phyloP scores from a whole-genome alignment of 2,888 invertebrate species.

The Neocrepidodera transversa region DNA sequence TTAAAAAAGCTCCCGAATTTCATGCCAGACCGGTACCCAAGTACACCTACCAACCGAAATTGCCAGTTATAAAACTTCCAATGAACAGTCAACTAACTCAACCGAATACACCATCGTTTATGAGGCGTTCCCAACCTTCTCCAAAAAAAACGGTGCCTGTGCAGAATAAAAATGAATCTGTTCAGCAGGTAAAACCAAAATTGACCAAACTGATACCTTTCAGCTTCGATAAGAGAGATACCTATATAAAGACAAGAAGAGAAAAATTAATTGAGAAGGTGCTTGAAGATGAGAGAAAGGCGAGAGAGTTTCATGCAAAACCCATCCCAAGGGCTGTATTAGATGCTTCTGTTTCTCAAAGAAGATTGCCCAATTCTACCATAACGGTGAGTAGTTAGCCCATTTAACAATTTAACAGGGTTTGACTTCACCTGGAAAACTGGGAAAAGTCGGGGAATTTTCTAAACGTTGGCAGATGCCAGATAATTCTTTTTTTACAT shows the following conservation, averaged over 20 bases:
- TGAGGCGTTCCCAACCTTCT: too few relatives aligned
- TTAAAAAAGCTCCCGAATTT: constrained; percentile 53
- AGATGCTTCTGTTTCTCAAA: too few relatives aligned
- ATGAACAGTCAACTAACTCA: constrained; percentile 26
- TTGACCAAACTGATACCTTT: constrained; percentile 64
- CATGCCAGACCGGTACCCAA: constrained; percentile 72
- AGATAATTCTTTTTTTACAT: background rate
- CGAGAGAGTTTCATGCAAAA: constrained; percentile 73
- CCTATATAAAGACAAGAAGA: constrained; percentile 64
- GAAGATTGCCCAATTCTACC: too few relatives aligned
- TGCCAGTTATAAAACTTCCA: constrained; percentile 47
- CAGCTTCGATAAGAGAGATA: constrained; percentile 73
- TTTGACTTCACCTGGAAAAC: too few relatives aligned
- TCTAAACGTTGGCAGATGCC: background rate
- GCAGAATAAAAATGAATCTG: constrained; percentile 9
- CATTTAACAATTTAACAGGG: too few relatives aligned
- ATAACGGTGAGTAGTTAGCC: too few relatives aligned
- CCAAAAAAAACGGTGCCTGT: too few relatives aligned
- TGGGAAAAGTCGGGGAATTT: too few relatives aligned
- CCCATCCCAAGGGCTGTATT: constrained; percentile 65
- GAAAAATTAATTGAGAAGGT: constrained; percentile 68
- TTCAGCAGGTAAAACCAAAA: constrained; percentile 10
- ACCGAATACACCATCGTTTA: constrained; percentile 46
- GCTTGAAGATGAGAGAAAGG: constrained; percentile 67
- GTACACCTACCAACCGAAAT: constrained; percentile 59